Evolutionary conservation across 2,113 vertebrate species (phyloP).

Genomic region (Azemiops feae): DNA sequence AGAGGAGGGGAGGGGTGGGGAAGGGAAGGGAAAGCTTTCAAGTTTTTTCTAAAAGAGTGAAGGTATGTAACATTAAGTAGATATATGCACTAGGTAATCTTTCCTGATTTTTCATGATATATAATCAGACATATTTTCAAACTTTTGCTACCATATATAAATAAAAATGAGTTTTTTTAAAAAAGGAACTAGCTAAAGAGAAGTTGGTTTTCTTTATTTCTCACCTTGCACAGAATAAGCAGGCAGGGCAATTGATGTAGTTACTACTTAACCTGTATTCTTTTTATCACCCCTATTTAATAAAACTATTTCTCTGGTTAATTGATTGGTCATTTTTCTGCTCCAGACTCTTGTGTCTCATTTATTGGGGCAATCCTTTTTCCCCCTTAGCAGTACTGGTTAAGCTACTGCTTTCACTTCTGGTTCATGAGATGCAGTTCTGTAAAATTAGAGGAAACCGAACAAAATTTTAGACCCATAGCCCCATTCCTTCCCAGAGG

Average conservation of each 20-base stretch:
- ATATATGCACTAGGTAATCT: background rate
- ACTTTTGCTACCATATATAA: background rate
- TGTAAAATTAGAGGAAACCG: background rate
- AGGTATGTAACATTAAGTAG: background rate
- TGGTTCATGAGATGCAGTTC: background rate
- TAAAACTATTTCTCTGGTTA: background rate
- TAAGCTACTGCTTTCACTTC: background rate
- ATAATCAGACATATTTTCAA: background rate
- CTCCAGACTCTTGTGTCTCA: background rate
- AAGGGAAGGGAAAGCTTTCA: background rate
- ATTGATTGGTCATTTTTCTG: background rate
- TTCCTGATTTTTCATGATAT: background rate
- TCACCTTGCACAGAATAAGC: background rate
- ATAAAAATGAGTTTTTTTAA: background rate
- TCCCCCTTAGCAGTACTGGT: background rate
- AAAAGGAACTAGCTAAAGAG: background rate
- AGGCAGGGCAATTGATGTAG: background rate
- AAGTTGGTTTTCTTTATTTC: background rate
- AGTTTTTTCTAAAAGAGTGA: background rate
- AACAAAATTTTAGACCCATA: background rate
- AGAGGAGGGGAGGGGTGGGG: background rate
- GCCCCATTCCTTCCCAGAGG: constrained; percentile 1
- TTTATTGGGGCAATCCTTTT: background rate
- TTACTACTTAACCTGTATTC: background rate
- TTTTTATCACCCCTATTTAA: background rate